These are phyloP conservation scores for Flabesymbios commensalis DNA, from an alignment of 2,888 invertebrate genomes.

Conservation along the genomic window DNA sequence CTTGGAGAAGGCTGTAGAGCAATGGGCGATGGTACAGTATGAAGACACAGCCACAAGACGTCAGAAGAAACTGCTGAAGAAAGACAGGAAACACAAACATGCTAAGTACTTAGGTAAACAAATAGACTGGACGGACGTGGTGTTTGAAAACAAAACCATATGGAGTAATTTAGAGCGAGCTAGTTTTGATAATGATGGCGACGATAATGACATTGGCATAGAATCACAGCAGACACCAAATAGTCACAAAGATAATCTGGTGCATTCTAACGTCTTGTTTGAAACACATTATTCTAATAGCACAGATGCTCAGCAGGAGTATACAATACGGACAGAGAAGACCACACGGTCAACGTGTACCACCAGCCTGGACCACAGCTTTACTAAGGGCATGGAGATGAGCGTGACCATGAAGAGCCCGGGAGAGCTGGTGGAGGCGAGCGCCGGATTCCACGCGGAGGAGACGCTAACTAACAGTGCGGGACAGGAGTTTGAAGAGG, in stretches of 20 bases:
- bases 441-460: conserved; percentile 60
- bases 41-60: conserved; percentile 27
- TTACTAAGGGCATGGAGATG: conserved; percentile 55
- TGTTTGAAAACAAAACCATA: conserved; percentile 25
- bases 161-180: conserved; percentile 25
- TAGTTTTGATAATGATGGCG: background rate
- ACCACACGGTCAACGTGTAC: conserved; percentile 31
- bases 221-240: background rate
- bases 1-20: conserved; percentile 24
- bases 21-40: conserved; percentile 29
- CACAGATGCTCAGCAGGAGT: conserved; percentile 35
- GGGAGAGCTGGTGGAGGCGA: conserved; percentile 59
- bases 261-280: conserved; percentile 31
- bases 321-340: conserved; percentile 40
- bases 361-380: conserved; percentile 33
- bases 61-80: conserved; percentile 19
- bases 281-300: conserved; percentile 40
- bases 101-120: conserved; percentile 16
- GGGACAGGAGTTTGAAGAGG: conserved; percentile 56
- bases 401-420: conserved; percentile 58
- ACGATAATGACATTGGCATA: too few relatives aligned
- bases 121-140: conserved; percentile 34
- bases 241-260: background rate
- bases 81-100: conserved; percentile 17
- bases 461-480: conserved; percentile 54